Percentiles rank a stretch among this genome's conserved stretches.
These are phyloP conservation scores for Drosophila equinoxialis DNA, from an alignment of 1,140 invertebrate genomes.

Conservation along the genomic window DNA sequence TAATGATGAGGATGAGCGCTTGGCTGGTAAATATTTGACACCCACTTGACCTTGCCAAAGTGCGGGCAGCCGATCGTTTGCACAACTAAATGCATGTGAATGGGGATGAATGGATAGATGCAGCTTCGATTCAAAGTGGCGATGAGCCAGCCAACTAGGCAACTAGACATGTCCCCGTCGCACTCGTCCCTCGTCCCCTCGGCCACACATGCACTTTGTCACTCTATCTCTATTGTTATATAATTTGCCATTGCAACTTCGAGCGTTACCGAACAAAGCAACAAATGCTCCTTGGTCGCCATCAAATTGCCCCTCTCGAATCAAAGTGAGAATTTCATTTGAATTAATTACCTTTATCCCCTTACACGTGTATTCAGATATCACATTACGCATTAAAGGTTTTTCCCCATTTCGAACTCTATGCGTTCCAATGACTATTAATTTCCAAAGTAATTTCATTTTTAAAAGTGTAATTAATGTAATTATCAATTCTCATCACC, in stretches of 20 bases:
- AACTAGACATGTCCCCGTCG: background rate
- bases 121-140: constrained; percentile 17
- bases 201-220: constrained; percentile 25
- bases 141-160: constrained; percentile 9
- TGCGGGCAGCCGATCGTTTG: constrained; percentile 41
- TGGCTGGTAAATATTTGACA: constrained; percentile 60
- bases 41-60: constrained; percentile 60
- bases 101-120: constrained; percentile 13
- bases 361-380: no score
- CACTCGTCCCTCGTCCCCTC: background rate
- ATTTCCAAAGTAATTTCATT: no score
- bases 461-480: no score
- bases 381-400: no score
- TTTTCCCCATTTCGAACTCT: no score
- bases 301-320: background rate
- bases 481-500: no score
- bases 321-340: constrained; percentile 2
- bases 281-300: background rate
- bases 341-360: no score
- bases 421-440: no score
- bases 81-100: constrained; percentile 51
- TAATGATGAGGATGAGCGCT: constrained; percentile 28
- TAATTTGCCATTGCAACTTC: constrained; percentile 18
- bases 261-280: background rate
- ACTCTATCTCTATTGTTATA: constrained; percentile 24